Evolutionary conservation across 2,888 invertebrate species (phyloP).

Genomic region (Elysia crispata): DNA sequence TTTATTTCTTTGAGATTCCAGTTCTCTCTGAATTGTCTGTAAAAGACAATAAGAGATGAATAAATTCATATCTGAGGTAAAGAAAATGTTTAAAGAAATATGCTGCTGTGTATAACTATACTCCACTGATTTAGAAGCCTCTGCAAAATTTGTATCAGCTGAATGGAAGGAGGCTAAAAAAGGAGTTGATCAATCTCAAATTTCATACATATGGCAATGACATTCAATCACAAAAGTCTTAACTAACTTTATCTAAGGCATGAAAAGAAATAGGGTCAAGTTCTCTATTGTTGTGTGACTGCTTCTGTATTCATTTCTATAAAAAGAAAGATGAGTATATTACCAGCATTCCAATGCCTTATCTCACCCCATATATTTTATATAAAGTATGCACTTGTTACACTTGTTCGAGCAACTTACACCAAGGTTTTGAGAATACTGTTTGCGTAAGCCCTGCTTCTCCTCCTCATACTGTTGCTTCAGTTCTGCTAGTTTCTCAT

Average conservation of each 20-base stretch:
- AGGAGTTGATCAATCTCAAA: too few species aligned
- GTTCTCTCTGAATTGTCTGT: slow-evolving; percentile 67
- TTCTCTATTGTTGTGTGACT: too few species aligned
- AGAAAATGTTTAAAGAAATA: neutral
- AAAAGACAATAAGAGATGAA: neutral
- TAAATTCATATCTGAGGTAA: neutral
- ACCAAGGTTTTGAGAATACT: slow-evolving; percentile 63
- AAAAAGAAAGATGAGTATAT: too few species aligned
- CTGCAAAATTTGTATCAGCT: neutral
- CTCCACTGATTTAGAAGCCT: neutral
- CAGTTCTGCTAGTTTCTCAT: slow-evolving; percentile 62
- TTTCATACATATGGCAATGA: too few species aligned
- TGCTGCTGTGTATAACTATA: neutral
- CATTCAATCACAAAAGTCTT: too few species aligned
- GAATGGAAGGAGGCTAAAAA: too few species aligned
- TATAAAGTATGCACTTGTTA: too few species aligned
- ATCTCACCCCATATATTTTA: neutral
- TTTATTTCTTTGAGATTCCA: slow-evolving; percentile 63
- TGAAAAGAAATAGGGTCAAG: too few species aligned
- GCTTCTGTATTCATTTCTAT: too few species aligned
- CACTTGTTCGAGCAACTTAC: slow-evolving; percentile 51
- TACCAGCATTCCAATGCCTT: too few species aligned
- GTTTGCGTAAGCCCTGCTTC: slow-evolving; percentile 66
- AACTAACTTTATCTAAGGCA: too few species aligned
- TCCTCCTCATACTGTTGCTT: slow-evolving; percentile 63